Evolutionary conservation across 2,113 vertebrate genomes (phyloP).

Genomic region (Aplodontia rufa): DNA sequence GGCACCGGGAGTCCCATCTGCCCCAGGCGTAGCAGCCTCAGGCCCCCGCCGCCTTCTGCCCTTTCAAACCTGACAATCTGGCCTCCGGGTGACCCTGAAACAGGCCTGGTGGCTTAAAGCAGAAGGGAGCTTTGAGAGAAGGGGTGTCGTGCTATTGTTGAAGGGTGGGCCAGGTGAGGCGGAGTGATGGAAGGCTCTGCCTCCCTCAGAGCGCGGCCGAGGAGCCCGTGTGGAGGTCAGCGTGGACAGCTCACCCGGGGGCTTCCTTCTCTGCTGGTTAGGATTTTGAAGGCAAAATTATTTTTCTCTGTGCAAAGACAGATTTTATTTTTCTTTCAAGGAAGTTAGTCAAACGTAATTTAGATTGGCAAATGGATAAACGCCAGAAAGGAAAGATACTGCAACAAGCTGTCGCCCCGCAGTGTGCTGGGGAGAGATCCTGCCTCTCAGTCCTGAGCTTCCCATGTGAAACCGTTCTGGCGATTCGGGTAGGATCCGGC

Average conservation of each 20-base stretch:
- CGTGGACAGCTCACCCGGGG: no score
- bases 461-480: not conserved
- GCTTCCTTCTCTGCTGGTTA: no score
- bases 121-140: not conserved
- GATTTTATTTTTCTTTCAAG: conserved; percentile 10
- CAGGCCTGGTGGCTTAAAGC: not conserved
- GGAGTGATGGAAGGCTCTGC: not conserved
- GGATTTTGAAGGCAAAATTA: not conserved
- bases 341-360: conserved; percentile 3
- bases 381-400: not conserved
- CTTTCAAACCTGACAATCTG: not conserved
- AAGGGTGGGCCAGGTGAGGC: not conserved
- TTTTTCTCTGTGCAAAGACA: conserved; percentile 10
- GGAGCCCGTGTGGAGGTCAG: no score
- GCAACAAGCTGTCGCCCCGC: not conserved
- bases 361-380: not conserved
- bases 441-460: not conserved
- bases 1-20: not conserved
- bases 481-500: not conserved
- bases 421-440: not conserved
- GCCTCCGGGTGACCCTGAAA: not conserved
- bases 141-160: not conserved
- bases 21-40: not conserved
- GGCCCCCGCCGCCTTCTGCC: not conserved
- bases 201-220: no score